Evolutionary conservation across 2,113 vertebrate species (phyloP), one percentile per base, ranked within the genome.

Genomic region (Struthio camelus): DNA sequence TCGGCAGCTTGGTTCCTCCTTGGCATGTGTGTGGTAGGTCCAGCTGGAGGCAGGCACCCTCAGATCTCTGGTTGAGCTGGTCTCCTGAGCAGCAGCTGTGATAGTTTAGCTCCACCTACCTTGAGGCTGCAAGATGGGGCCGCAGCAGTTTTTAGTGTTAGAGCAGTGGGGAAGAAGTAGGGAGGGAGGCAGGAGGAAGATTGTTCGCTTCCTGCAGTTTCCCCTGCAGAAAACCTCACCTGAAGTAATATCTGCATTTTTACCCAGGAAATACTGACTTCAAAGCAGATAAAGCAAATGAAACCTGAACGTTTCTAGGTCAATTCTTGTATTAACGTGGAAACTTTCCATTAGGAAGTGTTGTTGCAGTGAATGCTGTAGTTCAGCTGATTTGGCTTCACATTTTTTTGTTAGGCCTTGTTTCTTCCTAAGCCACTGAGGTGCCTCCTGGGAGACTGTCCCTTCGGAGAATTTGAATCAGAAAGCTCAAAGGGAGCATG

Each of bases 71-170:
- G 44, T 50, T 94, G 59, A 77, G 85, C 90, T 93, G 73, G 87
- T 94, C 32, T 66, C 11, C 84, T 77, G 75, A 77, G 54, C 64
- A 85, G 85, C 94, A 93, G 91, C 90, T 93, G 85, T 70, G 79
- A 30, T 40, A 67, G 2, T 53, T 82, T 19, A 58, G n/a, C 30
- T 71, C 27, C 54, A 38, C 91, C 89, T 95, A 72, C 72, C 22
- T 8, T 25, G 82, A 80, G 24, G 64, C 42, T 96, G 62, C 54
- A 58, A 53, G 58, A 38, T 59, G 85, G 44, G 62, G 34, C 8
- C 94, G 89, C 87, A 80, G 90, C 72, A 88, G 59, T 64, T 64
- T 80, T 1, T 80, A 69, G 25, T 13, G 16, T 4, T 84, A 66
- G 25, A 87, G 30, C 28, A 54, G 30, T 18, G 38, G 18, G 65